Conservation (phyloP, 2,888 invertebrate species). For the Pheosia tremula region DNA sequence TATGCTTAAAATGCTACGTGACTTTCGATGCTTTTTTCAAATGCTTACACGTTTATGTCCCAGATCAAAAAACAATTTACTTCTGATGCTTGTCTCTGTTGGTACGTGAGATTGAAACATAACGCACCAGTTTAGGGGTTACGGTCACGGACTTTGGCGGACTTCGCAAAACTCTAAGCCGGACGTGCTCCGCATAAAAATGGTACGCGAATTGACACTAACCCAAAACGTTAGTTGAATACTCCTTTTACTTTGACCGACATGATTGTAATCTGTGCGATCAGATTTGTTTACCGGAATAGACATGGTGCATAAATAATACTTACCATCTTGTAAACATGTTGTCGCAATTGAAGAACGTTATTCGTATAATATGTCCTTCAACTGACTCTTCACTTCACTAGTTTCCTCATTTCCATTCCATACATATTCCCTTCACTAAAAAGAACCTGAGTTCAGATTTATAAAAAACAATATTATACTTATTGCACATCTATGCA, state of each 20-base stretch:
- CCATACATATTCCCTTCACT: slow-evolving; percentile 10
- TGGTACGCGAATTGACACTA: slow-evolving; percentile 48
- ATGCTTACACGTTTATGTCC: slow-evolving; percentile 68
- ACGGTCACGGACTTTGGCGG: slow-evolving; percentile 63
- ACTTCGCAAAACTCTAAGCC: slow-evolving; percentile 59
- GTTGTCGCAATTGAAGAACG: slow-evolving; percentile 10
- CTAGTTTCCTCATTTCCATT: neutral
- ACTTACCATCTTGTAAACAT: slow-evolving; percentile 11
- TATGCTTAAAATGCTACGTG: slow-evolving; percentile 53
- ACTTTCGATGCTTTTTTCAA: slow-evolving; percentile 53
- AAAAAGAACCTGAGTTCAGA: neutral
- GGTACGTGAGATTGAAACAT: slow-evolving; percentile 68
- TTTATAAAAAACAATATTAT: slow-evolving; percentile 1
- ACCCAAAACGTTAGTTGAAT: slow-evolving; percentile 44
- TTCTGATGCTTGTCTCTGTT: slow-evolving; percentile 67
- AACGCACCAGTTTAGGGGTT: slow-evolving; percentile 58
- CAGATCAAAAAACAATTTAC: slow-evolving; percentile 75
- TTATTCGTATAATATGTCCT: slow-evolving; percentile 9
- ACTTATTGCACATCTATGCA: neutral
- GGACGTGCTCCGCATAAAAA: slow-evolving; percentile 56
- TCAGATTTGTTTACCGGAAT: slow-evolving; percentile 33
- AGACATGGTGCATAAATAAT: slow-evolving; percentile 21
- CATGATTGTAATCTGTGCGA: slow-evolving; percentile 48
- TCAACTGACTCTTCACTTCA: neutral
- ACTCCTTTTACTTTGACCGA: slow-evolving; percentile 52